phyloP scores from a whole-genome alignment of 2,113 vertebrate species.

The Megatriorchis doriae region DNA sequence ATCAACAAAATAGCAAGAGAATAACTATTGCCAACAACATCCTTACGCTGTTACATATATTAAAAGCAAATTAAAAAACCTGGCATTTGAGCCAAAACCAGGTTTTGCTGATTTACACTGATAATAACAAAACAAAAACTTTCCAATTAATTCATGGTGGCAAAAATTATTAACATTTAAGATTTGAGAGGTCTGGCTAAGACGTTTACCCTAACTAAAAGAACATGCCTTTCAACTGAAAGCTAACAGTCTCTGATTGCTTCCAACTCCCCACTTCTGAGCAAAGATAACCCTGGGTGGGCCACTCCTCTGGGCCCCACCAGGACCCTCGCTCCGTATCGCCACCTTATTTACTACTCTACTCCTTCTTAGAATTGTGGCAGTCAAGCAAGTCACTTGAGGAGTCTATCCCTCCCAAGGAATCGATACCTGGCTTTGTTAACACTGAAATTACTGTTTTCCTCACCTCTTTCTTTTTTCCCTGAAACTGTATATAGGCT shows the following conservation, averaged over 20 bases:
- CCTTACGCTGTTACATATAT: neutral
- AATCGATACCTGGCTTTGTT: neutral
- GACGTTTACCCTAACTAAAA: neutral
- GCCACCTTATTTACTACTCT: accelerated
- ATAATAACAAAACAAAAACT: neutral
- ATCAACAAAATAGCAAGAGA: neutral
- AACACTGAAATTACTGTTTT: neutral
- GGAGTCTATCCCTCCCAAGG: neutral
- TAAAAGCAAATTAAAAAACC: neutral
- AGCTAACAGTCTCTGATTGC: neutral
- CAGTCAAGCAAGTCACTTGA: neutral
- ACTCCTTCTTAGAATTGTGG: neutral
- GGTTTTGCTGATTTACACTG: neutral
- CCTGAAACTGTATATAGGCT: neutral
- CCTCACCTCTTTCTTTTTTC: neutral
- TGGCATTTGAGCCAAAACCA: neutral
- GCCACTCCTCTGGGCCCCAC: neutral
- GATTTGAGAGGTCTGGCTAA: neutral
- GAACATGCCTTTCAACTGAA: neutral
- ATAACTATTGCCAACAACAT: neutral
- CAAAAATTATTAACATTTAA: neutral
- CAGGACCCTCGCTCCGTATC: neutral
- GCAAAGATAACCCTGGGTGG: neutral
- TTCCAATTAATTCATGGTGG: neutral
- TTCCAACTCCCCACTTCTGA: neutral